Base-by-base conservation (phyloP, 2,113 vertebrate species). In the Ceratotherium simum region DNA sequence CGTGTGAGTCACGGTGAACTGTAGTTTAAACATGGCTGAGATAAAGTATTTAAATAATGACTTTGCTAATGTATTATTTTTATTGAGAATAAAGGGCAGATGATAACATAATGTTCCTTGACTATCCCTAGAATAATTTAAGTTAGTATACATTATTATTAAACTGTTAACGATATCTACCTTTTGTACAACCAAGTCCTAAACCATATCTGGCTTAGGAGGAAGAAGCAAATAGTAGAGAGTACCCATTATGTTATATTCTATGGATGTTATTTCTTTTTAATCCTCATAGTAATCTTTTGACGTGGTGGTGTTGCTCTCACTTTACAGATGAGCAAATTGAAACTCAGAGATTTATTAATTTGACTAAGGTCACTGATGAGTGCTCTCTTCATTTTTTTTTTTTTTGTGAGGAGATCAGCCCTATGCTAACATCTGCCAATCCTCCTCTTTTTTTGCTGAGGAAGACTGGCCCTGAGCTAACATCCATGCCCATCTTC, bases 11-110 rank as follows among this genome's bases (percentile, higher is more conserved):
- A 87, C 75, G 82, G 14, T 69, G 81, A 39, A 39, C 39, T 39
- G 58, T 46, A 70, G n/a, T 95, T 92, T 89, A 87, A 92, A 94
- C 23, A 31, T 65, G 25, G 36, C 76, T 46, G 54, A 96, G 70
- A 81, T 85, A 85, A 93, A 90, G 18, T 96, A n/a, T 86, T 92
- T 76, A 94, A 91, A 51, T 93, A 87, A 72, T 90, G 31, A 73
- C 9, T 79, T 97, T 93, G n/a, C 54, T 20, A 60, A 6, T 31
- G 12, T 90, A 39, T 90, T 96, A 76, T 51, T 92, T 94, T 94
- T 96, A 65, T 72, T 85, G 87, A 89, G 46, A 65, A 23, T 88
- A 76, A 95, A 96, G 33, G 42, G 23, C 46, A 95, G 14, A 46
- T 97, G 51, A 60, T 91, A 81, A 39, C 27, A 7, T 80, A 87